Percentiles rank a stretch among this genome's conserved stretches.
phyloP scores from a whole-genome alignment of 2,888 invertebrate species.

The Mimachlamys varia region DNA sequence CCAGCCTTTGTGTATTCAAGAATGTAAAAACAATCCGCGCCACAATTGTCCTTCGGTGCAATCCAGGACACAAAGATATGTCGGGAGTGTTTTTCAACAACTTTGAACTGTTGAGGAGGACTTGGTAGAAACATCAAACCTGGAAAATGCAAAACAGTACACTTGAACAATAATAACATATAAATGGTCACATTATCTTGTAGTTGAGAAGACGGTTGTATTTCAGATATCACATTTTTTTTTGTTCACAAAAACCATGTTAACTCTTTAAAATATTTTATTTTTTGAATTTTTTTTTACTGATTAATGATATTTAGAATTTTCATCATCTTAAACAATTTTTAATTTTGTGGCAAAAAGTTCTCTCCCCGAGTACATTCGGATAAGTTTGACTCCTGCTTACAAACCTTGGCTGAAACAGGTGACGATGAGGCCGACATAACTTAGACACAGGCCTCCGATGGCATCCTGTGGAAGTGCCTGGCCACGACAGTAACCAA shows the following conservation, averaged over 20 bases:
- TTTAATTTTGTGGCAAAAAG: no score
- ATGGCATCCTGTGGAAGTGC: slow-evolving; percentile 41
- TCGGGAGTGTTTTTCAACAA: neutral
- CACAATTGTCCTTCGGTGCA: neutral
- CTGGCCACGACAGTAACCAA: slow-evolving; percentile 57
- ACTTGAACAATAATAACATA: no score
- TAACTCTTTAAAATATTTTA: no score
- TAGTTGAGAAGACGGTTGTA: no score
- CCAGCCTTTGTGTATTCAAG: neutral
- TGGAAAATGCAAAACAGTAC: neutral
- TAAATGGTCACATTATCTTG: no score
- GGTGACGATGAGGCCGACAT: slow-evolving; percentile 48
- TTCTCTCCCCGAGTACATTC: no score
- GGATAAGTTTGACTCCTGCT: no score
- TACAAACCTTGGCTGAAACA: slow-evolving; percentile 55
- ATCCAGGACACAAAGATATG: neutral
- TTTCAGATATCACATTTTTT: no score
- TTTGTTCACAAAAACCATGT: no score
- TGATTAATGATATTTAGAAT: no score
- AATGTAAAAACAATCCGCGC: neutral
- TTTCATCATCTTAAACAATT: no score
- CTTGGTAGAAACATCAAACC: neutral
- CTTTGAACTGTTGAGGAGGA: slow-evolving; percentile 13
- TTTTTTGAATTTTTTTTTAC: no score
- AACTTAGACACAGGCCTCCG: slow-evolving; percentile 54